Evolutionary conservation across 2,113 vertebrate genomes (phyloP), one percentile per base, ranked within the genome.

Genomic region (Caranx melampygus): DNA sequence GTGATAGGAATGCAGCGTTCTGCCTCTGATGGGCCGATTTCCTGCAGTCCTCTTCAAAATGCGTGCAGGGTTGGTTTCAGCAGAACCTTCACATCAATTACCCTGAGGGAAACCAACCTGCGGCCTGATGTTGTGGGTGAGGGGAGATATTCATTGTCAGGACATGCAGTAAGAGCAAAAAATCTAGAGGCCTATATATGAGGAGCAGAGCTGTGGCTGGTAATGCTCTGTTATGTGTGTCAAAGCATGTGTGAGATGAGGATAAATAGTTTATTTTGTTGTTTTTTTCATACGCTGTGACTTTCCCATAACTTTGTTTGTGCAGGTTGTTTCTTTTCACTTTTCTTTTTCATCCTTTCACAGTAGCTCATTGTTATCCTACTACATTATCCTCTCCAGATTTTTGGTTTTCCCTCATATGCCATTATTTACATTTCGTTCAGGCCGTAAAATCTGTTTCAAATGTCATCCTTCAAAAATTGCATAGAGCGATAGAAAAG

Each of bases 81-180:
- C 84, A 94, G 91, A 91, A 93, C 92, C 81, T 92, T 94, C 83
- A 92, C 94, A 94, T 95, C 94, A 94, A 91, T 95, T 94, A 95
- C 93, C 93, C 93, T 89, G 93, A 95, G 95, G 94, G 94, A 96
- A 96, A 93, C 93, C 91, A 92, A 83, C 87, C 88, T 89, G 79
- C 71, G 79, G 92, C 93, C 93, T 81, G 75, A 93, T 86, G 62
- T 88, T 87, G 92, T 94, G 49, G 42, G 82, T 93, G 91, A 91
- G 92, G 64, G 61, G 26, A 80, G 35, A 90, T 89, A 89, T 84
- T 93, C 92, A 95, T 95, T 95, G 94, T 96, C 93, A 82, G 77
- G 85, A 87, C 86, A 87, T 76, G 79, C 76, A 74, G 72, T 62
- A 57, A 47, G 55, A 67, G 67, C 51, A 72, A 76, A 74, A 72